Base-by-base conservation (phyloP, 2,888 invertebrate species). In the Congeria kusceri region DNA sequence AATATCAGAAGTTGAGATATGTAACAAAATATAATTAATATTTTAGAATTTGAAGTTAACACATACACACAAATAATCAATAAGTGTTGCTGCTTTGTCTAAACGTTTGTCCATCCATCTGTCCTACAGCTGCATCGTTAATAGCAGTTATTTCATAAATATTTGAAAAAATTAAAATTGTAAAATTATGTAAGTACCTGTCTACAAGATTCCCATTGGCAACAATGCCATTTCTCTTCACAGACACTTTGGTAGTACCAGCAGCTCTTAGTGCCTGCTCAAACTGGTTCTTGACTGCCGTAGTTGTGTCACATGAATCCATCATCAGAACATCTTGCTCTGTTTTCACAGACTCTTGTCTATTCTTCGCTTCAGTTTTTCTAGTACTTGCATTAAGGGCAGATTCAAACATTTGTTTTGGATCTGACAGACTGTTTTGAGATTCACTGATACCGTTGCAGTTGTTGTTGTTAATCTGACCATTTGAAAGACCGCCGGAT, bases 221-320 rank as follows among this genome's bases (percentile, higher is more conserved):
- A 62, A 15, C 32, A 1, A 25, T 23, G 25, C 23, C 58, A 46
- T 7, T n/a, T n/a, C 23, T 15, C n/a, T 29, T 53, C 13, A 23
- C 44, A 7, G 49, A 47, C 1, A 3, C 39, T 39, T 39, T 39
- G 28, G 47, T 61, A n/a, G 11, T 53, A 23, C 53, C 61, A 28
- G 67, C 65, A 13, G 73, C 66, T 23, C 71, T 71, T 63, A 88
- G 56, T 28, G 86, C 83, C 49, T 83, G 77, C 57, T 87, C 85
- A 85, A 86, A 87, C 57, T 77, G 77, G 63, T 87, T 84, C 71
- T 78, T 88, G 20, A 78, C 74, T 57, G 47, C 53, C 29, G 28
- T 23, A 23, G 47, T 44, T 20, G 57, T 29, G 13, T 1, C 44
- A 64, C 29, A 28, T 28, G 25, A 25, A 53, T 23, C 18, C 18